Evolutionary conservation across 1,140 invertebrate genomes (phyloP), one percentile per base, ranked within the genome.

Genomic region (Colletes gigas): DNA sequence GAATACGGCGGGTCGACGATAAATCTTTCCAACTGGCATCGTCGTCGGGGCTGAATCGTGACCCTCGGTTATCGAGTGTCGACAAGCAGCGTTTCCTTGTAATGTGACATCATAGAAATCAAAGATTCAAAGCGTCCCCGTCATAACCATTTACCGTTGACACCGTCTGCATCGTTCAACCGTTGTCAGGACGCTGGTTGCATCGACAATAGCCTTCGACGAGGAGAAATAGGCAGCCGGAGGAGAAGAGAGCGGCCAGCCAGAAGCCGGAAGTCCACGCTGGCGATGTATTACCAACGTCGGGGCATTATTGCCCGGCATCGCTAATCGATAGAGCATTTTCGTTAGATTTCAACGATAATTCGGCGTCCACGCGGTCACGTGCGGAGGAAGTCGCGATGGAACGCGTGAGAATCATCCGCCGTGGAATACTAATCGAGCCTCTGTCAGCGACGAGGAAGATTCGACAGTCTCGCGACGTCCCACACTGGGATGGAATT

Each of bases 121-220:
- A 89, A 83, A 86, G 89, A 91, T 92, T 90, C 90, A 88, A 85
- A 78, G 82, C 85, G 83, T 83, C 78, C 87, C 73, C 74, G 88
- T 89, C 90, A 91, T 91, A 92, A 91, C 86, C 88, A 90, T 90
- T 90, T 89, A 92, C 89, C 84, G 89, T 89, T 89, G 87, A 89
- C 90, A 89, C 84, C 66, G 89, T 90, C 89, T 92, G 89, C 89
- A 90, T 92, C 86, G 88, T 86, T 86, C 87, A 89, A 88, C 74
- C 87, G 82, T 90, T 83, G 81, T 88, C 84, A 85, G 79, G 62
- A 84, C 89, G 85, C 83, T 82, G 65, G 76, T 66, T 77, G 90
- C 88, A 91, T 92, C 81, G 86, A 69, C 75, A 78, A 89, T 85
- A 62, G 67, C 62, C 70, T 17, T 15, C 69, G 30, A 50, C 12